Percentiles rank a stretch among this genome's conserved stretches.
Conservation (phyloP, 2,888 invertebrate genomes). For the Hypselothyrea guttata region DNA sequence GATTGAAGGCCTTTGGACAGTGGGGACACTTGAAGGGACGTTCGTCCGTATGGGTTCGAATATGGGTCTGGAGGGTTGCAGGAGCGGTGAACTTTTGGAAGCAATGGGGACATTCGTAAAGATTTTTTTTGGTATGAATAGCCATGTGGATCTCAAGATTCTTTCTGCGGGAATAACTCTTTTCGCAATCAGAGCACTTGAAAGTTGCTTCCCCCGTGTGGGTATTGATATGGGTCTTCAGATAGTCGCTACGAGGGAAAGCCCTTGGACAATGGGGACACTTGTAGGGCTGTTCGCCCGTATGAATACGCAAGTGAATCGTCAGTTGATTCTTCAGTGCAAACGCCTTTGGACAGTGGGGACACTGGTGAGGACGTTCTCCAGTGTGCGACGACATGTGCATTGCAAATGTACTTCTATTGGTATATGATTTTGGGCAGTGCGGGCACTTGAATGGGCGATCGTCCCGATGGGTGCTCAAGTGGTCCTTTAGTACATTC, state of each 20-base stretch:
- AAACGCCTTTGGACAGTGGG: slow-evolving; percentile 1
- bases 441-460: slow-evolving; percentile 1
- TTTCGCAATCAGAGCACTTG: slow-evolving; percentile 3
- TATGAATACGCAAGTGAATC: slow-evolving; percentile 8
- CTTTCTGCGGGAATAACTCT: not conserved
- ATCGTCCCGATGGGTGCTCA: slow-evolving; percentile 4
- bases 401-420: too few relatives aligned
- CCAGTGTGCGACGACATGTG: too few relatives aligned
- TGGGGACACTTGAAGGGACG: slow-evolving; percentile 8
- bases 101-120: slow-evolving; percentile 5
- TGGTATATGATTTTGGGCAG: slow-evolving; percentile 6
- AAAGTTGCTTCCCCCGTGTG: slow-evolving; percentile 5
- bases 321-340: not conserved
- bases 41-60: slow-evolving; percentile 3
- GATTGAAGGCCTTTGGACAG: slow-evolving; percentile 5
- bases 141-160: slow-evolving; percentile 1
- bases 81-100: not conserved
- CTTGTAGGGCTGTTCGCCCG: slow-evolving; percentile 6
- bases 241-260: slow-evolving; percentile 2
- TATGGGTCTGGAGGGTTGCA: slow-evolving; percentile 1
- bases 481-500: not conserved
- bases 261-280: slow-evolving; percentile 1
- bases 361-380: slow-evolving; percentile 1
- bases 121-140: not conserved
- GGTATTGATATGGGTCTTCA: not conserved